Base-by-base conservation (phyloP, 1,140 invertebrate species). In the Drosophila kanapiae region DNA sequence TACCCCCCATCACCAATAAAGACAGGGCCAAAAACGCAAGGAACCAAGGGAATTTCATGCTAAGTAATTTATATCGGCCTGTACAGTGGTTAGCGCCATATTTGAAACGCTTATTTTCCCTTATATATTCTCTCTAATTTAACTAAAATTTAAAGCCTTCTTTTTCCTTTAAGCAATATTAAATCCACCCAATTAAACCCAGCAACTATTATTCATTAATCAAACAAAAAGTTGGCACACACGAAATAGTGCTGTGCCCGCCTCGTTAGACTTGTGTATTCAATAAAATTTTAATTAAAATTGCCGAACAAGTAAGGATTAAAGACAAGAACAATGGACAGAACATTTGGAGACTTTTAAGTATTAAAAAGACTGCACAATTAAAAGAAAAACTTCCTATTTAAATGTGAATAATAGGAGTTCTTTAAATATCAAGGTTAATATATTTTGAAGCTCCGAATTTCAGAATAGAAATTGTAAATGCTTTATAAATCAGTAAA, bases 1-100 rank as follows among this genome's bases (percentile, higher is more conserved):
- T 11, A 48, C 16, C n/a, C 57, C 38, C 10, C 40, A n/a, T 14
- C 27, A 45, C 29, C 38, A 42, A 75, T 49, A 62, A 62, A 47
- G 45, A 13, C 49, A 42, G 37, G 38, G 16, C 11, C 38, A 45
- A 49, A 51, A 23, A 49, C 40, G 56, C 11, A 49, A 48, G 59
- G 13, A 59, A 49, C 13, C 61, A 29, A 10, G 33, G 51, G 11
- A 68, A 80, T 78, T 88, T 84, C 67, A 88, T 80, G 77, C 80
- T 78, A 80, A 83, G 83, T 88, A 80, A 88, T 88, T 83, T 86
- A 86, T 83, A 72, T 63, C 48, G 64, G 8, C 27, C 40, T 43
- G 23, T 59, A 72, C 69, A 72, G 57, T 69, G 56, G 75, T 49
- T 4, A 16, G 2, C 9, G 0, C 5, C 4, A 29, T 10, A 11